Percentiles rank a stretch among this genome's conserved stretches.
phyloP scores from a whole-genome alignment of 2,113 vertebrate genomes.

The Suncus etruscus region DNA sequence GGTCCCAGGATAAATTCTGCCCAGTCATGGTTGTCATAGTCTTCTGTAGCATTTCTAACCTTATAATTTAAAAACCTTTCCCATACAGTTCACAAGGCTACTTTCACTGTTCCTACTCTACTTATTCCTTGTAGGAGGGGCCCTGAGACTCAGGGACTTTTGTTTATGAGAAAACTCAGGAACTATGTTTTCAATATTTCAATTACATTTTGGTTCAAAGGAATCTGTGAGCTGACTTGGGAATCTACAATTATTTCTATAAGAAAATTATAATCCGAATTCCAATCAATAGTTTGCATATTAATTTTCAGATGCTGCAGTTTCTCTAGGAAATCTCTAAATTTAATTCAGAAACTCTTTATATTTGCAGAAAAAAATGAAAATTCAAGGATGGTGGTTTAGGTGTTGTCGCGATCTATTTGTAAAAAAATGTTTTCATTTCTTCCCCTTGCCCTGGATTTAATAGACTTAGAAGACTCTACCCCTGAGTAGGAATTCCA shows the following conservation, averaged over 20 bases:
- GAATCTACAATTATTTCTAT: conserved; percentile 27
- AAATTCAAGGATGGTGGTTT: conserved; percentile 38
- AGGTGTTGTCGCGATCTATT: conserved; percentile 43
- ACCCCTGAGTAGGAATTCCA: conserved; percentile 5
- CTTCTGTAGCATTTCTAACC: too few relatives aligned
- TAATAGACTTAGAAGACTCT: conserved; percentile 47
- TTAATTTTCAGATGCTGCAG: conserved; percentile 47
- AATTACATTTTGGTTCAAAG: conserved; percentile 43
- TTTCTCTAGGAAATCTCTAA: conserved; percentile 46
- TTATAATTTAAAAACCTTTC: background rate
- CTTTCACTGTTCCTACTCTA: background rate
- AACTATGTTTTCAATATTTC: conserved; percentile 27
- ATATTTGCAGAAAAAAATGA: conserved; percentile 45
- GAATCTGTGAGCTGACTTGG: conserved; percentile 42
- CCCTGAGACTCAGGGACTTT: background rate
- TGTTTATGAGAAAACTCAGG: conserved; percentile 48
- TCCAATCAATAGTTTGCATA: conserved; percentile 58
- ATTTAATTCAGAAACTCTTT: conserved; percentile 56
- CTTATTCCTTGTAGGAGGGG: background rate
- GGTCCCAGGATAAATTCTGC: too few relatives aligned
- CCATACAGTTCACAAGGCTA: background rate
- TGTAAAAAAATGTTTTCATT: conserved; percentile 45
- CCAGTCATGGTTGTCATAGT: too few relatives aligned
- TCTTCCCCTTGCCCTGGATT: conserved; percentile 48
- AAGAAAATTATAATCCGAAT: conserved; percentile 24